phyloP scores from a whole-genome alignment of 2,888 invertebrate genomes.

The Platycnemis pennipes region DNA sequence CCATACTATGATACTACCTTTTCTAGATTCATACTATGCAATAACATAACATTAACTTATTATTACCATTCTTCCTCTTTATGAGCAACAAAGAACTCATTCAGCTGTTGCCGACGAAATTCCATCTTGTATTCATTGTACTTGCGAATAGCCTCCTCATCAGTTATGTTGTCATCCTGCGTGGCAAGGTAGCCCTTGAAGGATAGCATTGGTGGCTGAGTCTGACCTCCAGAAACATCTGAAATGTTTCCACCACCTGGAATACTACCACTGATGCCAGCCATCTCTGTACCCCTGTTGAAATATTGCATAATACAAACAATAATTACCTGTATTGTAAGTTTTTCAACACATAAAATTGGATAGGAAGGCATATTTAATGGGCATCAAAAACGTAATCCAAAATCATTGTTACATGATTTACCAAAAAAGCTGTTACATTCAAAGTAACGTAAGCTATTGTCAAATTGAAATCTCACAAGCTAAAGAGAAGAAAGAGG shows the following conservation, averaged over 20 bases:
- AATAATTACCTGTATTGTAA: neutral
- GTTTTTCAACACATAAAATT: too few species aligned
- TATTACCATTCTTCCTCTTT: slow-evolving; percentile 99
- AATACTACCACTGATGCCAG: slow-evolving; percentile 61
- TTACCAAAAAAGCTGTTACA: too few species aligned
- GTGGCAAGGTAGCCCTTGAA: slow-evolving; percentile 97
- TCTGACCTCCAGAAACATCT: slow-evolving; percentile 79
- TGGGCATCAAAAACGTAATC: too few species aligned
- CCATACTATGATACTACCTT: neutral
- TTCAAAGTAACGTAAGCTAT: too few species aligned
- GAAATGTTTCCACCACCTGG: slow-evolving; percentile 79
- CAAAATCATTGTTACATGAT: too few species aligned
- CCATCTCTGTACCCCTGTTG: slow-evolving; percentile 28
- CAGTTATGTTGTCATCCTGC: slow-evolving; percentile 98
- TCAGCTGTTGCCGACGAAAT: slow-evolving; percentile 96
- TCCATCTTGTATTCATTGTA: slow-evolving; percentile 99
- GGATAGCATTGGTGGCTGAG: slow-evolving; percentile 97
- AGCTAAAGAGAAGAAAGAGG: too few species aligned
- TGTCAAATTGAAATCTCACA: too few species aligned
- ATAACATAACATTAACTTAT: neutral
- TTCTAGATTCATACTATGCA: neutral
- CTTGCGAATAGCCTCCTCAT: slow-evolving; percentile 96
- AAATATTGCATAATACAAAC: neutral
- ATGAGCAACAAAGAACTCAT: slow-evolving; percentile 99
- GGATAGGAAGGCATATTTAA: too few species aligned